Evolutionary conservation across 2,113 vertebrate genomes (phyloP).

Genomic region (Prunella himalayana): DNA sequence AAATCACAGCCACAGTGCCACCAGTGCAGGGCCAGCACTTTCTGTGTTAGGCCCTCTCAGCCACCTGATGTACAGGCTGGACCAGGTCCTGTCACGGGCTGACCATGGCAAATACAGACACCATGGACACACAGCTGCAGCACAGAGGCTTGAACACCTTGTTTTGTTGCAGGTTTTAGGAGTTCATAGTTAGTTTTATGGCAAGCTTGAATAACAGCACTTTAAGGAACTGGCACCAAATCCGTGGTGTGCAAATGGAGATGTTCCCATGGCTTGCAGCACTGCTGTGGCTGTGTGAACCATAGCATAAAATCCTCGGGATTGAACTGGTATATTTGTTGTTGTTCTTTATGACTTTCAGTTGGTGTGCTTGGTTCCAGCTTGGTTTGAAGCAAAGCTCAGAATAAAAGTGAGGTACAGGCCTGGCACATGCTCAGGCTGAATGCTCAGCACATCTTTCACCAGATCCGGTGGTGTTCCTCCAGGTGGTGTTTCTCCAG

Average conservation of each 20-base stretch:
- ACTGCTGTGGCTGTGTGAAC: not conserved
- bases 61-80: not conserved
- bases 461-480: not conserved
- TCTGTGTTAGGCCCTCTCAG: accelerated
- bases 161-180: not conserved
- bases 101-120: not conserved
- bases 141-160: not conserved
- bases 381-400: not conserved
- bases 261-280: not conserved
- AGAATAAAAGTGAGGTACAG: not conserved
- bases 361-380: not conserved
- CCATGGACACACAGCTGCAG: not conserved
- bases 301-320: not conserved
- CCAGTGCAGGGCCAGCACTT: not conserved
- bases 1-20: not conserved
- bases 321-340: not conserved
- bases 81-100: not conserved
- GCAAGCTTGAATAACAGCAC: not conserved
- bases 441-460: not conserved
- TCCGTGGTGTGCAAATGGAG: accelerated
- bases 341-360: not conserved
- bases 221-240: not conserved
- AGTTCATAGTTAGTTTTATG: not conserved
- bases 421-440: not conserved
- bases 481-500: not conserved